A percentile compares a stretch with the other conserved stretches of the same genome.
These are phyloP conservation scores for Antigone vipio DNA, from an alignment of 2,113 vertebrate genomes.

Conservation along the genomic window DNA sequence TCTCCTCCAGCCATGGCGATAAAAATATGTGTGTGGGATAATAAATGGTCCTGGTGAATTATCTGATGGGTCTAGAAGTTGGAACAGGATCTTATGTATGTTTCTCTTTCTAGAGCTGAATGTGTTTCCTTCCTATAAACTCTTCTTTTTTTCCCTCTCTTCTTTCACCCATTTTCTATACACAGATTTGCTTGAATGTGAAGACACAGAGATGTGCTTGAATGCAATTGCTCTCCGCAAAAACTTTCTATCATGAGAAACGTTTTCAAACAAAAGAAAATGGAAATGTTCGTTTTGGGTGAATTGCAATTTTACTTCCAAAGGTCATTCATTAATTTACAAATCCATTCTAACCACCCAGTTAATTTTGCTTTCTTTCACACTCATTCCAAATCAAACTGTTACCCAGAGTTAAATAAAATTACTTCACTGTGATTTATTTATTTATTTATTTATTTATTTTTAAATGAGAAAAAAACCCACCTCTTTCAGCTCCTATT, in stretches of 20 bases:
- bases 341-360: neutral
- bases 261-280: neutral
- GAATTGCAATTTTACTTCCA: neutral
- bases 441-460: neutral
- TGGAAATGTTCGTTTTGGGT: neutral
- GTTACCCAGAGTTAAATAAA: neutral
- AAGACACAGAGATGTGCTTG: neutral
- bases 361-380: neutral
- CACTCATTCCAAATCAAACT: neutral
- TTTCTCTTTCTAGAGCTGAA: neutral
- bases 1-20: neutral
- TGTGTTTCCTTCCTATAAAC: neutral
- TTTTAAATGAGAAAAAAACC: rapidly evolving
- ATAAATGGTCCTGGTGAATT: neutral
- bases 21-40: neutral
- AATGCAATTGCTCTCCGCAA: neutral
- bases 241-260: neutral
- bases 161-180: neutral
- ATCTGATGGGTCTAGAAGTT: neutral
- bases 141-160: neutral
- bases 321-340: neutral
- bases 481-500: neutral
- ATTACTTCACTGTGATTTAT: neutral
- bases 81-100: neutral
- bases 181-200: neutral